Evolutionary conservation across 2,888 invertebrate species (phyloP), one percentile per base, ranked within the genome.

Genomic region (Diloba caeruleocephala): DNA sequence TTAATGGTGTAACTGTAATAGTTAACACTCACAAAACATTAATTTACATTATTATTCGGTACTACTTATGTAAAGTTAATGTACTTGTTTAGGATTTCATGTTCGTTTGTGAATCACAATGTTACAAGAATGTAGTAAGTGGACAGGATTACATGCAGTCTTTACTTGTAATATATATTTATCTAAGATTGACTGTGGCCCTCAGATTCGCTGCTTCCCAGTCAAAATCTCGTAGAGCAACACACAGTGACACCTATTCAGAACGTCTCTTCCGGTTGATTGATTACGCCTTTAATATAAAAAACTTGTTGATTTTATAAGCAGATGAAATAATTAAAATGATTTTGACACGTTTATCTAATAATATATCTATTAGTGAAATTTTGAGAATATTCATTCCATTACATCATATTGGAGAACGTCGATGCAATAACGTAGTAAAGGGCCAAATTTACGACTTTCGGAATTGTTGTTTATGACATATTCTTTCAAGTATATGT

Each of bases 21-120:
- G 42, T 42, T 50, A 63, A 46, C 54, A 57, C 32, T 64, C 49
- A 42, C 42, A 57, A 59, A 33, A 66, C 55, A 67, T 61, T 62
- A 56, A 73, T 65, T 62, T 58, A 52, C 63, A 64, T 68, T 70
- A 69, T 60, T 54, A 57, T 70, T 55, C 33, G 59, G n/a, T n/a
- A n/a, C n/a, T 69, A 53, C 49, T 43, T n/a, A n/a, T n/a, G n/a
- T n/a, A 54, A 57, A 54, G 36, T 57, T 68, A 58, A 59, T 71
- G 64, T 48, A 45, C 31, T 32, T 28, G 42, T 53, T 58, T 17
- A 54, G 44, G 36, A 70, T 61, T 70, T 66, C 36, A 32, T 61
- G 39, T 61, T 54, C 12, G 25, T 17, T 39, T 54, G 41, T 45
- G 53, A 70, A 56, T 65, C 37, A 58, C 41, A 55, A 53, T 50